Percentiles rank a stretch among this genome's conserved stretches.
Evolutionary conservation across 2,113 vertebrate species (phyloP).

Genomic region (Syngnathoides biaculeatus): DNA sequence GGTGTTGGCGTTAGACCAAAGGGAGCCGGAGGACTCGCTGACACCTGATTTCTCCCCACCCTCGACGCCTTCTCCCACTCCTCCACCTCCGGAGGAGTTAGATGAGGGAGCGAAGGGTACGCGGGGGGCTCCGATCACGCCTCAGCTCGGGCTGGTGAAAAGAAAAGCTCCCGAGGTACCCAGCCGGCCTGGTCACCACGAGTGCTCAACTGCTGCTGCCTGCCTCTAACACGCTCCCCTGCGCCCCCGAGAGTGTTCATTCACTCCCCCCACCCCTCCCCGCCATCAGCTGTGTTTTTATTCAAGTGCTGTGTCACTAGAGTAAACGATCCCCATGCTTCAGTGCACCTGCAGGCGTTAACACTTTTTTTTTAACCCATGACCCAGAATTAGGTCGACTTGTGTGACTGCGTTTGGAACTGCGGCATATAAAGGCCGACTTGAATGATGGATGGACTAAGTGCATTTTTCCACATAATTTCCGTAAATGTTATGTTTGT

Average conservation of each 20-base stretch:
- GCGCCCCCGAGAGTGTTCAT: conserved; percentile 43
- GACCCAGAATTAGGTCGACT: neutral
- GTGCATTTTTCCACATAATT: neutral
- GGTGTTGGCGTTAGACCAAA: conserved; percentile 65
- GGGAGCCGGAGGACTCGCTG: conserved; percentile 46
- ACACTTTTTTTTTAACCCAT: conserved; percentile 8
- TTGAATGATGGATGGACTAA: neutral
- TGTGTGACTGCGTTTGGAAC: neutral
- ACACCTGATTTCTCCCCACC: conserved; percentile 42
- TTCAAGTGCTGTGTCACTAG: conserved; percentile 39
- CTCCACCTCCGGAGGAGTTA: conserved; percentile 38
- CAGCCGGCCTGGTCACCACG: conserved; percentile 12
- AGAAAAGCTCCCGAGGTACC: conserved; percentile 79
- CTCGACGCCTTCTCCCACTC: conserved; percentile 35
- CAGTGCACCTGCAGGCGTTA: conserved; percentile 21
- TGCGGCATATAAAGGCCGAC: neutral
- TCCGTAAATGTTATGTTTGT: neutral
- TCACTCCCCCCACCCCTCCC: too few relatives aligned
- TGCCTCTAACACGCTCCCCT: conserved; percentile 44
- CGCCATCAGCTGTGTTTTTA: conserved; percentile 17
- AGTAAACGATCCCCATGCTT: conserved; percentile 29
- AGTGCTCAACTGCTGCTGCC: conserved; percentile 61
- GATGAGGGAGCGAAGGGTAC: conserved; percentile 50
- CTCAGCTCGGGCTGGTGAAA: conserved; percentile 67
- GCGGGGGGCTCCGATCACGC: conserved; percentile 38